Evolutionary conservation across 2,797 vertebrate species (phyloP), one percentile per base, ranked within the genome.

Genomic region (Gila robusta): DNA sequence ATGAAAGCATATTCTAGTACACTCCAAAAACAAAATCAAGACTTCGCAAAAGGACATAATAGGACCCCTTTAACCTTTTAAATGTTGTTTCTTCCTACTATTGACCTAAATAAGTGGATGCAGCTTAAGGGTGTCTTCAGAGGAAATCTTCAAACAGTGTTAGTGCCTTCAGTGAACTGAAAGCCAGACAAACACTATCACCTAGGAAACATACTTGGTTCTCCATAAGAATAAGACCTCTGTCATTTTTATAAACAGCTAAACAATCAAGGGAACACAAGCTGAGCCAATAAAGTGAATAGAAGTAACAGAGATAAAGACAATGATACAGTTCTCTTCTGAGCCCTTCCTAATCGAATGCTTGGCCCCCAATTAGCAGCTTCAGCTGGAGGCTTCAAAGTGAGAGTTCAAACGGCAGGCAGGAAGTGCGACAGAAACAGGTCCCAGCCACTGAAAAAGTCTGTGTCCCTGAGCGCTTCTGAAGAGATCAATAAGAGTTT

Each of bases 401-500:
- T 26, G 16, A 10, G 16, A 86, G 52, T 81, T 86, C 78, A 86
- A 73, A 54, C 14, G 2, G 21, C 69, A 64, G 56, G 44, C 77
- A 81, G 76, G 52, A 64, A 79, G 39, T 44, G 70, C 1, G n/a
- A 83, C 39, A 47, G 49, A 80, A 71, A 79, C 9, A 3, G 2
- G 39, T 64, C 56, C 41, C 21, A 12, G 59, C 8, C 2, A 2
- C 41, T 64, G 66, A 79, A 56, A 49, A 83, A 83, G 23, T 54
- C 64, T 14, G 23, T 44, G 84, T 85, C 67, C 67, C 67, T 26
- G 66, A 66, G 32, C 4, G 1, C 70, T 74, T 73, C 41, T 73
- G 41, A 26, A 72, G 32, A 81, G 84, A 74, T 86, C 84, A 86
- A 81, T 86, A 81, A 6, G 23, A 72, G 64, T 49, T 86, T 74